Evolutionary conservation across 2,888 invertebrate species (phyloP).

Genomic region (Melanostoma scalare): DNA sequence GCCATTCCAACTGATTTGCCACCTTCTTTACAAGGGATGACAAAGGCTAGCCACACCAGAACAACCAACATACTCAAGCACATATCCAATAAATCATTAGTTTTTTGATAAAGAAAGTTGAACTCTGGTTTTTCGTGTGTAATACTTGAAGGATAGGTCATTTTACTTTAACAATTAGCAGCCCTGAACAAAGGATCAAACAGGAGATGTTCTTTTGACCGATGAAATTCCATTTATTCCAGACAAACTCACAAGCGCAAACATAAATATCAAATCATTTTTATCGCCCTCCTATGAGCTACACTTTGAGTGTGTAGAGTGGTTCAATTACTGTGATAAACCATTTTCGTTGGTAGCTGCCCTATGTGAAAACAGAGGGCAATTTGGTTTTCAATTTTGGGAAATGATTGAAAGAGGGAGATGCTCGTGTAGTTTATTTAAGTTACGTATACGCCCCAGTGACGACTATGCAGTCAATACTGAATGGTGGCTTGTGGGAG

Average conservation of each 20-base stretch:
- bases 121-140: slow-evolving; percentile 6
- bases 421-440: slow-evolving; percentile 8
- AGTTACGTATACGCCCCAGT: slow-evolving; percentile 36
- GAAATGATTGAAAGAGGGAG: slow-evolving; percentile 26
- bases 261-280: slow-evolving; percentile 3
- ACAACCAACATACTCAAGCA: slow-evolving; percentile 3
- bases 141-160: slow-evolving; percentile 8
- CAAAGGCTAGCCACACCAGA: slow-evolving; percentile 3
- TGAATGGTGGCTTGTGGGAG: not conserved
- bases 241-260: not conserved
- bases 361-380: slow-evolving; percentile 3
- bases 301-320: slow-evolving; percentile 9
- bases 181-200: slow-evolving; percentile 1
- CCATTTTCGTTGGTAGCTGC: not conserved
- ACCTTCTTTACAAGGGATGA: not conserved
- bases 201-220: slow-evolving; percentile 8
- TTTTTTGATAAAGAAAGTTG: not conserved
- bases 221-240: slow-evolving; percentile 28
- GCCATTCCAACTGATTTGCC: slow-evolving; percentile 39
- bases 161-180: slow-evolving; percentile 30
- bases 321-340: slow-evolving; percentile 19
- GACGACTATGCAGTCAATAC: not conserved
- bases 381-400: slow-evolving; percentile 47
- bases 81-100: slow-evolving; percentile 36
- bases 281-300: not conserved